Conservation (phyloP, 2,113 vertebrate species). For the Ictalurus punctatus region DNA sequence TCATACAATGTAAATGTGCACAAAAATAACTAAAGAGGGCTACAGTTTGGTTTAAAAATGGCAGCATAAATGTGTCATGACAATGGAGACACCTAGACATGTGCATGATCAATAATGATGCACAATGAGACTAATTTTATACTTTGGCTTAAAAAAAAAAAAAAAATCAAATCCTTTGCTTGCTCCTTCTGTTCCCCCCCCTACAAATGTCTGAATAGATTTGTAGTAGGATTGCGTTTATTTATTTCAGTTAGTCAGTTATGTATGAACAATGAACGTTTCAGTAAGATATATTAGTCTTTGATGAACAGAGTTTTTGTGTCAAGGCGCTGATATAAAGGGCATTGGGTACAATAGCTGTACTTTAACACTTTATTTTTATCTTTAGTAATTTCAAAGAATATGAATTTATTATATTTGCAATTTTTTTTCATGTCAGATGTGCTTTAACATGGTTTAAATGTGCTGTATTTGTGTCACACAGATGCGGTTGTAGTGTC, state of each 20-base stretch:
- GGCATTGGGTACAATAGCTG: not conserved
- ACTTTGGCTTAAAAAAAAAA: not conserved
- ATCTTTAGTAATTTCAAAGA: not conserved
- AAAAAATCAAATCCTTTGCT: not conserved
- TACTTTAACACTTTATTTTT: not conserved
- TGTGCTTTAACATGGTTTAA: not conserved
- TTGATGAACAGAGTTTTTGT: not conserved
- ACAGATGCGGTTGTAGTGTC: conserved; percentile 10
- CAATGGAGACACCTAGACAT: not conserved
- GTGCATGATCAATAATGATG: not conserved
- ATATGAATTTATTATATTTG: not conserved
- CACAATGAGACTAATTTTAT: not conserved
- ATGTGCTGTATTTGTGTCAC: not conserved
- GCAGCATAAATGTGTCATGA: not conserved
- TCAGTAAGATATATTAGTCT: not conserved
- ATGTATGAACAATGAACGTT: not conserved
- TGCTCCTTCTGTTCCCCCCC: not conserved
- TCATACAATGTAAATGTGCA: not conserved
- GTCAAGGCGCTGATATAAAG: not conserved
- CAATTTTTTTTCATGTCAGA: not conserved
- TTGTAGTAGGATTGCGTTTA: not conserved
- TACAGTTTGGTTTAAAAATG: not conserved
- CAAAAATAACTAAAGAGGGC: not conserved
- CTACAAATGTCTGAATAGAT: not conserved
- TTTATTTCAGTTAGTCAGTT: not conserved